Base-by-base conservation (phyloP, 2,888 invertebrate species). In the Sphaerophoria rueppellii region DNA sequence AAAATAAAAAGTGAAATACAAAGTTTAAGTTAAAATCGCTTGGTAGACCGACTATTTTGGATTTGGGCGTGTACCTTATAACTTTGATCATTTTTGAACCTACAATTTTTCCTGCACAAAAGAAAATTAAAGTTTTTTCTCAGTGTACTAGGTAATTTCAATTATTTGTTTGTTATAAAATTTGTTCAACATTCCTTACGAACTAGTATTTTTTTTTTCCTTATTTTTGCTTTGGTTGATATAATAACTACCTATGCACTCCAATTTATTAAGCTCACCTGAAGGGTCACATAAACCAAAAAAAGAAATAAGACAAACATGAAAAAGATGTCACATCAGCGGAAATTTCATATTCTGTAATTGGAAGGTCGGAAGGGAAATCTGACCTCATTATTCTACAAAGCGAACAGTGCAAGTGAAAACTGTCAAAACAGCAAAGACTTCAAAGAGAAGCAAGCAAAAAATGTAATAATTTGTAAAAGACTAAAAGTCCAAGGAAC, bases 301-400 rank as follows among this genome's bases (percentile, higher is more conserved):
- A 50, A 55, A 57, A 79, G n/a, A 43, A 65, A 32, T 52, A n/a
- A n/a, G 65, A 37, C 57, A 24, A 61, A 69, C 24, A 24, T 24
- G 24, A 75, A 78, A 65, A 79, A 82, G 37, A 63, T 82, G 82
- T 82, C 78, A 70, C 78, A 82, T 82, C 78, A 79, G 78, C 82
- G 73, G 11, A 63, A 82, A 75, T 58, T 35, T 48, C 46, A 78
- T 55, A 74, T 78, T 78, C 65, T 61, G 54, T 65, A 79, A 67
- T 58, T 34, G 60, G 37, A 57, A 70, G 54, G 58, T 43, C 43
- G 65, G 40, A 58, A 60, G 79, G 73, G 79, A 67, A 50, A 54
- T 67, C 32, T 69, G 79, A 79, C 79, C 79, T 61, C 67, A 67
- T 73, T 79, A 57, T 11, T 14, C 11, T 14, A 63, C 34, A 60